Conservation (phyloP, 92 coral and sea anemone genomes). For the Umimayanthus chanpuru region DNA sequence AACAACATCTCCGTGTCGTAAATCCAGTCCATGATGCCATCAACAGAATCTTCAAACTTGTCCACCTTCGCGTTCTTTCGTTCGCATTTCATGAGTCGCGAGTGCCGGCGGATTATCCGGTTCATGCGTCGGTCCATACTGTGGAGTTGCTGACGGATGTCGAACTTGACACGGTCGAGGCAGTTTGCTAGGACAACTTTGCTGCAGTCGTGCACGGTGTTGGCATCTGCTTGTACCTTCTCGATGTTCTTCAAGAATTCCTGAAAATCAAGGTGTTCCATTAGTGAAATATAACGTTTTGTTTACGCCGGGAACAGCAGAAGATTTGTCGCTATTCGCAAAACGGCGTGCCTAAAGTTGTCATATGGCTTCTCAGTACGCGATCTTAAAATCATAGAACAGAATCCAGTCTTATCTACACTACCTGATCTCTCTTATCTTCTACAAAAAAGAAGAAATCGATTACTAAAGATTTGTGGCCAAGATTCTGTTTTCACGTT, state of each 20-base stretch:
- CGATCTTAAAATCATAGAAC: no score
- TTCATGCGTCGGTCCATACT: conserved; percentile 83
- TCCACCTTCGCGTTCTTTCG: conserved; percentile 89
- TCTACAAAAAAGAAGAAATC: no score
- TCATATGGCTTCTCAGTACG: no score
- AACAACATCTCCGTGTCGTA: conserved; percentile 83
- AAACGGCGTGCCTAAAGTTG: no score
- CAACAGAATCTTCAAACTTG: conserved; percentile 91
- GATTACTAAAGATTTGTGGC: no score
- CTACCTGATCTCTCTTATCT: no score
- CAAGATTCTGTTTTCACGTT: no score
- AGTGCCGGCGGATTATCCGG: conserved; percentile 86
- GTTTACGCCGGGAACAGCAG: no score
- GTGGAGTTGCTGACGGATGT: conserved; percentile 77
- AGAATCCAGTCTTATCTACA: no score
- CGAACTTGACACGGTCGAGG: conserved; percentile 70
- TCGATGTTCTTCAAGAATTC: conserved; percentile 82
- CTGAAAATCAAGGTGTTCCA: conserved; percentile 42
- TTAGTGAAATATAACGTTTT: background rate
- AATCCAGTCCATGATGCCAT: conserved; percentile 97
- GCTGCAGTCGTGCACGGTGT: conserved; percentile 77
- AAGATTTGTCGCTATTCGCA: no score
- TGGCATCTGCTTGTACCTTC: conserved; percentile 76
- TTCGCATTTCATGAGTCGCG: conserved; percentile 93
- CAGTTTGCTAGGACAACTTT: conserved; percentile 70